Evolutionary conservation across 2,113 vertebrate species (phyloP), one percentile per base, ranked within the genome.

Genomic region (Rostratula benghalensis): DNA sequence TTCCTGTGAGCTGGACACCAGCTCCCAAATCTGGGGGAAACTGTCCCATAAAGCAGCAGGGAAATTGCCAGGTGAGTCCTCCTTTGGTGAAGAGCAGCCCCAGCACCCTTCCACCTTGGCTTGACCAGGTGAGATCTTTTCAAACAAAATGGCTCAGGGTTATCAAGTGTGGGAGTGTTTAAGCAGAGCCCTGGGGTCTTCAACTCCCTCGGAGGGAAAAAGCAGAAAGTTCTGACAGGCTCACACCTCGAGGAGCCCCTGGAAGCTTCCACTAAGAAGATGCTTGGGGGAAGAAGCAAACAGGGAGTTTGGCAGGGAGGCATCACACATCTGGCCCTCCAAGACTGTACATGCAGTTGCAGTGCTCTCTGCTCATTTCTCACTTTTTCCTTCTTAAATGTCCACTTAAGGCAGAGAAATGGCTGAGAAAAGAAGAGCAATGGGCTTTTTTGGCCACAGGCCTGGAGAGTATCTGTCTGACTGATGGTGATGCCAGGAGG

Each of bases 241-340:
- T 64, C 4, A 0, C 31, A 37, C 9, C 45, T 73, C 0, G 1
- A 91, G 73, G 37, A 83, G 63, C 31, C 24, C 33, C 80, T 92
- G 86, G 71, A 81, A 65, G 54, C 2, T 27, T 65, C 56, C 50
- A 46, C 45, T 33, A 10, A 6, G 57, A 64, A 43, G 53, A 43
- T 3, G 2, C 39, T 3, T 0, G 3, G 25, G n/a, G 39, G 57
- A 86, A 89, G 80, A 70, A 64, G 23, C 0, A 1, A 90, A 21
- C n/a, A 5, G 51, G 51, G 84, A 31, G 41, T 83, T 91, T 93
- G 93, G 83, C 92, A 93, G 60, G 24, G 18, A 93, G 31, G 22
- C 14, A 25, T 18, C 46, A 24, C 20, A 33, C 89, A 90, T 77
- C 87, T 95, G 94, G 83, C 78, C 75, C 57, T 57, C 53, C 0